phyloP scores from a whole-genome alignment of 1,140 invertebrate species.

The Stenopsyche tienmushanensis region DNA sequence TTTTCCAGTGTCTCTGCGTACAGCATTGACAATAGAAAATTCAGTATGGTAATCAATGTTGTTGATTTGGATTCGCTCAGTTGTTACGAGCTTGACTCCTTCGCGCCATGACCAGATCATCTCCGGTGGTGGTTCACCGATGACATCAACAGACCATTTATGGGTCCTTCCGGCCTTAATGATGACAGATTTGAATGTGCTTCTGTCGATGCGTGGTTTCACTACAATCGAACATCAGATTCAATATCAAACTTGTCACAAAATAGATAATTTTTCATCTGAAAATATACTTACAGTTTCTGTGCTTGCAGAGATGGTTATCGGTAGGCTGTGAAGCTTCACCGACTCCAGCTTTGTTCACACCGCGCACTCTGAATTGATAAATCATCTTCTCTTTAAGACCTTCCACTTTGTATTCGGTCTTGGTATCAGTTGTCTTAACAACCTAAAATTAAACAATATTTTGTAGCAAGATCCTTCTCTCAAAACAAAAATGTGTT shows the following conservation, averaged over 20 bases:
- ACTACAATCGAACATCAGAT: constrained; percentile 57
- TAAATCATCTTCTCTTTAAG: constrained; percentile 93
- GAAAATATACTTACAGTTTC: constrained; percentile 73
- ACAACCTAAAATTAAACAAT: constrained; percentile 48
- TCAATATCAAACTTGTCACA: neutral
- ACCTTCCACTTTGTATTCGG: constrained; percentile 79
- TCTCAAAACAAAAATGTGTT: too few species aligned
- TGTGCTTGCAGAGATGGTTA: constrained; percentile 91
- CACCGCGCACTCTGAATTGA: constrained; percentile 88
- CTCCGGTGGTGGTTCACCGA: constrained; percentile 84
- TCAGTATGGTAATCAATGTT: constrained; percentile 91
- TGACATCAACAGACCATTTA: constrained; percentile 90
- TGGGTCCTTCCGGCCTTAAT: constrained; percentile 89
- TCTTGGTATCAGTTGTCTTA: constrained; percentile 75
- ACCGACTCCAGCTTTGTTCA: constrained; percentile 87
- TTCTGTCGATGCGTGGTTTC: constrained; percentile 89
- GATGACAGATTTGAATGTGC: constrained; percentile 81
- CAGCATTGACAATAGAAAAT: constrained; percentile 78
- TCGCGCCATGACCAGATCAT: constrained; percentile 85
- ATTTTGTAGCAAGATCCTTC: too few species aligned
- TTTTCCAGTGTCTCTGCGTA: constrained; percentile 86
- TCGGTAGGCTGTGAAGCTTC: constrained; percentile 89
- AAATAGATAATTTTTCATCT: constrained; percentile 1
- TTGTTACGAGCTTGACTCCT: constrained; percentile 75
- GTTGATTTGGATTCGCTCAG: constrained; percentile 85